Evolutionary conservation across 2,888 invertebrate genomes (phyloP).

Genomic region (Xestia xanthographa): DNA sequence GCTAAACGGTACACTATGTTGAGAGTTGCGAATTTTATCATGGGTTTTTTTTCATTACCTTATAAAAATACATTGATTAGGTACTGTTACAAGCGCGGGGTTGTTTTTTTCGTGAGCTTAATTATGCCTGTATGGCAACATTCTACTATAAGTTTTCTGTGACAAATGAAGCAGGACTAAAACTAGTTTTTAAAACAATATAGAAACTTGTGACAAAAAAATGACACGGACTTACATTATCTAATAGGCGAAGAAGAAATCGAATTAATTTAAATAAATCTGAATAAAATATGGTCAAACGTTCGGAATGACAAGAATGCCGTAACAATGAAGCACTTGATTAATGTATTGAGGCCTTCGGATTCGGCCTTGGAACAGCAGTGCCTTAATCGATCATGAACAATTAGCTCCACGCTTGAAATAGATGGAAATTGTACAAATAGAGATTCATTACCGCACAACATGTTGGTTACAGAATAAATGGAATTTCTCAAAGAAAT

Average conservation of each 20-base stretch:
- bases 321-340: conserved; percentile 47
- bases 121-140: not conserved
- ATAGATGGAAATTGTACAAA: conserved; percentile 31
- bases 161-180: not conserved
- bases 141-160: not conserved
- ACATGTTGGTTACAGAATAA: conserved; percentile 2
- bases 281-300: not conserved
- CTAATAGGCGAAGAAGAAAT: not conserved
- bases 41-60: not conserved
- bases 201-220: not conserved
- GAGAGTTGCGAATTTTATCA: not conserved
- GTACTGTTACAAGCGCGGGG: not conserved
- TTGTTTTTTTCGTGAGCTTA: not conserved
- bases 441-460: conserved; percentile 35
- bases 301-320: conserved; percentile 15
- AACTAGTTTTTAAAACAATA: not conserved
- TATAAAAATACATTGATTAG: not conserved
- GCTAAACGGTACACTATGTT: conserved; percentile 1
- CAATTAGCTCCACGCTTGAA: conserved; percentile 50
- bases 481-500: not conserved
- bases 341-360: conserved; percentile 50
- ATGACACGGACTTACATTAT: not conserved
- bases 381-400: conserved; percentile 52
- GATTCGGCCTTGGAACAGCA: conserved; percentile 46
- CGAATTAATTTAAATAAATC: conserved; percentile 17